Evolutionary conservation across 1,140 invertebrate genomes (phyloP).

Genomic region (Sinella curviseta): DNA sequence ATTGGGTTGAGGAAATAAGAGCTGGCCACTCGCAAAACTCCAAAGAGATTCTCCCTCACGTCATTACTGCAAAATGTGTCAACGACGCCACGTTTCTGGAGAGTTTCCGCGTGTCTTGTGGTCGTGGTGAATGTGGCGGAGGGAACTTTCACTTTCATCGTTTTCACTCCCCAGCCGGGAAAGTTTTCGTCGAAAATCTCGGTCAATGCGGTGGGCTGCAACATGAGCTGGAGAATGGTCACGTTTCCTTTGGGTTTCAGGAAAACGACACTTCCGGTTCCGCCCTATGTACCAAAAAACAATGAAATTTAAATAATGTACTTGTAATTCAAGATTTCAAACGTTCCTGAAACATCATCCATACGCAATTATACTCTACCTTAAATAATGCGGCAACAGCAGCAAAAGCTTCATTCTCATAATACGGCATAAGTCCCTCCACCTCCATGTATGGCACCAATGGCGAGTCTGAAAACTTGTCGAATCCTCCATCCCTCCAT

Average conservation of each 20-base stretch:
- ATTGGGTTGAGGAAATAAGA: constrained; percentile 33
- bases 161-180: constrained; percentile 38
- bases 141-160: constrained; percentile 32
- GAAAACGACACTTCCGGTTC: constrained; percentile 37
- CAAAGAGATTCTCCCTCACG: neutral
- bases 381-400: constrained; percentile 37
- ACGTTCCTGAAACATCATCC: neutral
- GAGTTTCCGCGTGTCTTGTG: constrained; percentile 29
- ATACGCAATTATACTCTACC: neutral
- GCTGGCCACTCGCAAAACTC: constrained; percentile 20
- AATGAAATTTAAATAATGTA: neutral
- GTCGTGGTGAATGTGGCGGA: constrained; percentile 27
- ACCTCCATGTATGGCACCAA: constrained; percentile 34
- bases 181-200: constrained; percentile 40
- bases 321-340: neutral
- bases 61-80: constrained; percentile 38
- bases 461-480: constrained; percentile 25
- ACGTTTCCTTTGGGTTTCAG: constrained; percentile 34
- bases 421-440: constrained; percentile 38
- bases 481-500: constrained; percentile 30
- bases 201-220: constrained; percentile 34
- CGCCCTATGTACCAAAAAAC: constrained; percentile 18
- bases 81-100: constrained; percentile 33
- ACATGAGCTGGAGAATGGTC: constrained; percentile 37
- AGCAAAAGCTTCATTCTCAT: constrained; percentile 37